Evolutionary conservation across 2,113 vertebrate species (phyloP), one percentile per base, ranked within the genome.

Genomic region (Hypanus sabinus): DNA sequence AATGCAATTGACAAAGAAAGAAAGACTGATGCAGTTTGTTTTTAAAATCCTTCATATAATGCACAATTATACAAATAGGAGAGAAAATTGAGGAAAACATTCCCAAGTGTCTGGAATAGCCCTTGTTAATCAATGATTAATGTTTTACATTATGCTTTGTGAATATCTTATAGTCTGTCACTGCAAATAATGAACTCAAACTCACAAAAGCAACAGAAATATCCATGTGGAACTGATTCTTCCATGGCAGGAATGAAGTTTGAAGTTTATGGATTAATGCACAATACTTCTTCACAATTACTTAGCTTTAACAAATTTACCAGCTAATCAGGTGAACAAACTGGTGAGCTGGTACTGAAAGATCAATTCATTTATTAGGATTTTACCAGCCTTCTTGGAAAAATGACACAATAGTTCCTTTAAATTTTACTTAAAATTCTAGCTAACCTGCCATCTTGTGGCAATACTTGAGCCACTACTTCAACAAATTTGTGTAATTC

Each of bases 391-490:
- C 71, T 73, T 73, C 71, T 24, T 73, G 71, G 24, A 73, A 55
- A 7, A 46, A 93, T 55, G 91, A 38, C 10, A 92, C 20, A 0
- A 27, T 24, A 75, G 65, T 27, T 46, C 14, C 55, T 12, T 55
- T 93, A 38, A 93, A 73, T 70, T 36, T 46, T 75, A 93, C 24
- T 55, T 75, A 75, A 27, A 73, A 93, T 93, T 73, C 70, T 46
- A 93, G 68, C 22, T 75, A 30, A 36, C 27, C 36, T 93, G 68
- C 68, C 90, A 93, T 71, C 90, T 93, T 38, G 90, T 46, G 90
- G 90, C 90, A 93, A 71, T 27, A 27, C 33, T 5, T 71, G 6
- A 46, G 38, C 27, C 46, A 24, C 24, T 27, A 38, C 46, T 70
- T 8, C n/a, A 68, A 91, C 24, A 83, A 83, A 83, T 83, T 18